Evolutionary conservation across 2,888 invertebrate species (phyloP), one percentile per base, ranked within the genome.

Genomic region (Heteromyza rotundicornis): DNA sequence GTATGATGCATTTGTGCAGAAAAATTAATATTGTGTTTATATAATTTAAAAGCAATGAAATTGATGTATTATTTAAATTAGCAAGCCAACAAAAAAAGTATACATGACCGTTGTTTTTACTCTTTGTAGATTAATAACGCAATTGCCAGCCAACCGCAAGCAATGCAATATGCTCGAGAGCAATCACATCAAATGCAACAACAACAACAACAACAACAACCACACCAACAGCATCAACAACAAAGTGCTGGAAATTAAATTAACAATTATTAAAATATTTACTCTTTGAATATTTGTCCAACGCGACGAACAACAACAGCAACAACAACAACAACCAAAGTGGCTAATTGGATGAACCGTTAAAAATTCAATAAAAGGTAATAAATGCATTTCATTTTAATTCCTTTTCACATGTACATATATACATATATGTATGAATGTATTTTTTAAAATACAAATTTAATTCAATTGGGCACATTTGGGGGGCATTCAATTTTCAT

Each of bases 301-400:
- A 49, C 51, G n/a, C n/a, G n/a, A n/a, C n/a, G n/a, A n/a, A n/a
- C n/a, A n/a, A n/a, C n/a, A n/a, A n/a, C n/a, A n/a, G n/a, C n/a
- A 60, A 52, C 51, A 57, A 52, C 32, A 47, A 59, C 14, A 40
- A 12, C 24, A 51, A 5, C 27, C 54, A 36, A 54, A 51, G 56
- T 17, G 47, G 27, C 53, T 60, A 61, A 61, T 65, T 63, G 68
- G 56, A 63, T 63, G 59, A 54, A 27, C 40, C 59, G 57, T 53
- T 36, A 56, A 53, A 58, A 32, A 54, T 75, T 76, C 69, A 77
- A 76, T 74, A 71, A 76, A 77, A 75, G 75, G 75, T 75, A 75
- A 75, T 75, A 66, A 71, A 54, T 75, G 64, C 67, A 75, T 70
- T 69, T 70, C 66, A 73, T 60, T 64, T 63, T 66, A 63, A 70